Conservation (phyloP, 23 tunicate species). For the Styela clava region DNA sequence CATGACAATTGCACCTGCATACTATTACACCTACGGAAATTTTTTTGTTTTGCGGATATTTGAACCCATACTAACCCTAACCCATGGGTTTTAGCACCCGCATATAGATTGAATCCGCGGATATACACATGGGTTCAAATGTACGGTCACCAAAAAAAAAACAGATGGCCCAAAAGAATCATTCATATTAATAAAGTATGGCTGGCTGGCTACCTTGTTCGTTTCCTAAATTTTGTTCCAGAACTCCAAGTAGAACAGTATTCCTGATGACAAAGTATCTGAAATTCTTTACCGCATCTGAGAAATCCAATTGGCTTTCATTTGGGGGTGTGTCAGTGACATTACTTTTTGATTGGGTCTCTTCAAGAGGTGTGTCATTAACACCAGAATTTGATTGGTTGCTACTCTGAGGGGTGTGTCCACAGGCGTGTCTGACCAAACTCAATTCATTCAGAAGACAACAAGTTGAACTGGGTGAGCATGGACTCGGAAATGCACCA, state of each 20-base stretch:
- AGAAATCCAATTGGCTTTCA: constrained; percentile 12
- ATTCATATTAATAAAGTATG: too few species aligned
- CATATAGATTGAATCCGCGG: too few species aligned
- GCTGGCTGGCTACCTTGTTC: too few species aligned
- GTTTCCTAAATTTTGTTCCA: constrained; percentile 70
- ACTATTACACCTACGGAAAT: too few species aligned
- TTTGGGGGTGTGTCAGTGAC: background rate
- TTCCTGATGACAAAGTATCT: constrained; percentile 71
- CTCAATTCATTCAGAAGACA: constrained; percentile 73
- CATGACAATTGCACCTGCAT: too few species aligned
- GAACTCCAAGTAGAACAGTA: constrained; percentile 50
- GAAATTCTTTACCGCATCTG: constrained; percentile 54
- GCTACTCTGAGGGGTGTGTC: constrained; percentile 15
- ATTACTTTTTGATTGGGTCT: background rate
- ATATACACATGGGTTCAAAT: too few species aligned
- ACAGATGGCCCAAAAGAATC: too few species aligned
- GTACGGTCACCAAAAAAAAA: too few species aligned
- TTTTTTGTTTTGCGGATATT: too few species aligned
- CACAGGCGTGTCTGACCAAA: constrained; percentile 47
- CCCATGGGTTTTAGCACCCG: too few species aligned
- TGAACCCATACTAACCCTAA: too few species aligned
- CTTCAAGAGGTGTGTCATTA: background rate
- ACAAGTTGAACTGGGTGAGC: constrained; percentile 77
- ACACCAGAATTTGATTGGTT: background rate
- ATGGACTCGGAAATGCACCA: constrained; percentile 80